These are phyloP conservation scores for Erythrocercus mccallii DNA, from an alignment of 2,113 vertebrate species.

Conservation along the genomic window DNA sequence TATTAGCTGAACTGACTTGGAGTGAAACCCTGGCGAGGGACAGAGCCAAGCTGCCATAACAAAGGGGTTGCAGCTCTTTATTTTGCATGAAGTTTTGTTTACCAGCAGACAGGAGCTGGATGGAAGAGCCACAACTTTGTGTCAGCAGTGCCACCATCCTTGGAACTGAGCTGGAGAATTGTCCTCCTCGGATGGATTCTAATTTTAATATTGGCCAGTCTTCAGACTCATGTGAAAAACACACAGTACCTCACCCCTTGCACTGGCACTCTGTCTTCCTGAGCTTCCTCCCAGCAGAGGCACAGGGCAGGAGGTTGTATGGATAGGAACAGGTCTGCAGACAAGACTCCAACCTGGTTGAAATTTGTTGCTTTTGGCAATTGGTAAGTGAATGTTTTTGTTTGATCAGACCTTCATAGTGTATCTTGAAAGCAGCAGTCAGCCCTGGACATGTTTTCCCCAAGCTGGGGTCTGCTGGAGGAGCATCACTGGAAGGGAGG, in stretches of 20 bases:
- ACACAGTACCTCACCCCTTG: rapidly evolving
- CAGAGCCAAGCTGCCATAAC: rapidly evolving
- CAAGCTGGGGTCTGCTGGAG: not conserved
- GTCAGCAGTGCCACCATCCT: rapidly evolving
- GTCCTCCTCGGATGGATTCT: not conserved
- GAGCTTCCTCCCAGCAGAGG: not conserved
- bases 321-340: not conserved
- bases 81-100: not conserved
- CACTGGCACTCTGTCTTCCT: not conserved
- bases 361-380: rapidly evolving
- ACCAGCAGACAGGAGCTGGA: not conserved
- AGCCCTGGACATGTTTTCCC: not conserved
- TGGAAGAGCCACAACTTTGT: not conserved
- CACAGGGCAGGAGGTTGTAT: not conserved
- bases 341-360: not conserved
- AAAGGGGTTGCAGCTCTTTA: not conserved
- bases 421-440: not conserved
- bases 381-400: rapidly evolving
- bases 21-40: rapidly evolving
- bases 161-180: not conserved
- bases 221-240: not conserved
- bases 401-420: not conserved
- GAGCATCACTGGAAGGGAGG: not conserved
- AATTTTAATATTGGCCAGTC: not conserved
- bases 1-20: not conserved